Conservation (phyloP, 1,140 invertebrate genomes). For the Drosophila ogumai region DNA sequence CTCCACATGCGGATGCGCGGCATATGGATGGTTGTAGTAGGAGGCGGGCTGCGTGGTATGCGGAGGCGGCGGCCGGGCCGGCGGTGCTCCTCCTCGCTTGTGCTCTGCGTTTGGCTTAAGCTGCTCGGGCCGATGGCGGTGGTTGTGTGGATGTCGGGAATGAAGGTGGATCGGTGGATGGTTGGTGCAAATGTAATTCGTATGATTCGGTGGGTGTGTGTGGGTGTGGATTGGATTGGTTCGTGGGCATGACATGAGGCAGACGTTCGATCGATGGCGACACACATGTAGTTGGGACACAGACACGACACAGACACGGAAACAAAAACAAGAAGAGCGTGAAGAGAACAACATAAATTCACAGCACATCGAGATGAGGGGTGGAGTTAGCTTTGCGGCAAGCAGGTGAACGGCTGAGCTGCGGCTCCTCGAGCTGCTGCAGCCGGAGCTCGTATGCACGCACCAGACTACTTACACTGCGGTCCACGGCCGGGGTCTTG, state of each 20-base stretch:
- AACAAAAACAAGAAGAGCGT: constrained; percentile 70
- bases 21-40: constrained; percentile 80
- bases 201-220: constrained; percentile 21
- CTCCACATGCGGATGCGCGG: constrained; percentile 53
- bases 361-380: constrained; percentile 62
- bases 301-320: constrained; percentile 59
- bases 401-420: constrained; percentile 38
- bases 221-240: constrained; percentile 33
- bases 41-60: constrained; percentile 41
- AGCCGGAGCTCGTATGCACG: constrained; percentile 65
- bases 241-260: constrained; percentile 47
- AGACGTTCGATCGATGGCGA: constrained; percentile 52
- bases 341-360: constrained; percentile 71
- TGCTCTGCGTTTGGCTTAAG: constrained; percentile 77
- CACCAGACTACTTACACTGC: constrained; percentile 82
- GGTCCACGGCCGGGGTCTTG: constrained; percentile 80
- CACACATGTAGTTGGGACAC: constrained; percentile 44
- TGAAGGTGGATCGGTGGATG: constrained; percentile 11
- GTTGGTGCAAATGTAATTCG: constrained; percentile 28
- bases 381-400: constrained; percentile 49
- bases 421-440: constrained; percentile 31
- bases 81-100: constrained; percentile 55
- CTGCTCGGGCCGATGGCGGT: constrained; percentile 51
- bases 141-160: constrained; percentile 16
- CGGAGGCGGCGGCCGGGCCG: constrained; percentile 75